Conservation (phyloP, 2,888 invertebrate genomes). For the Drosophila subquinaria region DNA sequence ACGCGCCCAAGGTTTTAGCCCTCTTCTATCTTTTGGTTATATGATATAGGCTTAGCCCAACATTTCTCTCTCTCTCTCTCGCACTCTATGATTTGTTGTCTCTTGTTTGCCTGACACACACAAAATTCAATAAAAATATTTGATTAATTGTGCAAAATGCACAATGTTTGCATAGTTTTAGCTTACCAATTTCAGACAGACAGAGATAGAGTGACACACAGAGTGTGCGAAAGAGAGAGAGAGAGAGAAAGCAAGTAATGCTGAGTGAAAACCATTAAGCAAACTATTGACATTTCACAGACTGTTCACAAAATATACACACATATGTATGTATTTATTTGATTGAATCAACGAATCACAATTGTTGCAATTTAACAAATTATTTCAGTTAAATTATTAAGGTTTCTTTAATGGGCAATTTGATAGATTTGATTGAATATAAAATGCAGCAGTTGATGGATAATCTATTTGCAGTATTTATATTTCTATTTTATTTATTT, state of each 20-base stretch:
- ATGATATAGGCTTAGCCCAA: conserved; percentile 62
- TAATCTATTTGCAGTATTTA: background rate
- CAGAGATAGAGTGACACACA: background rate
- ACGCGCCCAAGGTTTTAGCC: conserved; percentile 51
- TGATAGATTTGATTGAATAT: background rate
- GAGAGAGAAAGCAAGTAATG: background rate
- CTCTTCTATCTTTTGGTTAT: conserved; percentile 30
- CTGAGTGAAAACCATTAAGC: conserved; percentile 2
- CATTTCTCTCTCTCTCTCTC: conserved; percentile 39
- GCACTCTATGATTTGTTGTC: conserved; percentile 27
- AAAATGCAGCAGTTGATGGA: background rate
- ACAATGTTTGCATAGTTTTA: conserved; percentile 72
- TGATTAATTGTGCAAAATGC: conserved; percentile 75
- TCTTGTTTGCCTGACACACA: conserved; percentile 54
- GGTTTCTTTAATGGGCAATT: background rate
- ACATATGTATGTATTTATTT: background rate
- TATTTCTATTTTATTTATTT: background rate
- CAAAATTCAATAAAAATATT: conserved; percentile 75
- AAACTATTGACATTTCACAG: conserved; percentile 3
- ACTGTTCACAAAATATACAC: background rate
- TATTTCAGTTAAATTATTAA: conserved; percentile 1
- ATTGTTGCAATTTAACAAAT: background rate
- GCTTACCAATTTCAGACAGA: conserved; percentile 45
- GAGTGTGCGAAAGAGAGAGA: background rate
- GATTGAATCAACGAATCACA: background rate